Conservation (phyloP, 1,140 invertebrate genomes). For the Drosophila serrata region DNA sequence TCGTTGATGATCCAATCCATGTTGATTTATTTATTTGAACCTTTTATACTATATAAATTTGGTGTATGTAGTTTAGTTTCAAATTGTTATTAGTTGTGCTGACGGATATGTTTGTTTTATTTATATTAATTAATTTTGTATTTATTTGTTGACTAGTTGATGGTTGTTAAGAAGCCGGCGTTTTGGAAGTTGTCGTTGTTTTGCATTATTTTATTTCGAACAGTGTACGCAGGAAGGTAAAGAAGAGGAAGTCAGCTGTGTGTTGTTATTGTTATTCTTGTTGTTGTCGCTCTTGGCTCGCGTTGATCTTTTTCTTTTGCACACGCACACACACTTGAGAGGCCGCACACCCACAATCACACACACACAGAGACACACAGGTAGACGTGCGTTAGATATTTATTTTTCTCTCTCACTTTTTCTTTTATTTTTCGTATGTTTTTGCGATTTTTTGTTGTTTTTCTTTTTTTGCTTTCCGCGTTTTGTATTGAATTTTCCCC, state of each 20-base stretch:
- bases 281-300: slow-evolving; percentile 31
- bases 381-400: slow-evolving; percentile 49
- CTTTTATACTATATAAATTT: slow-evolving; percentile 17
- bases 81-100: slow-evolving; percentile 8
- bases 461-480: slow-evolving; percentile 66
- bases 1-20: slow-evolving; percentile 91
- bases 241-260: slow-evolving; percentile 41
- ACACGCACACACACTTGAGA: slow-evolving; percentile 20
- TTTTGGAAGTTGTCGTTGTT: slow-evolving; percentile 26
- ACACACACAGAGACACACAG: slow-evolving; percentile 20
- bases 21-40: slow-evolving; percentile 20
- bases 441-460: slow-evolving; percentile 19
- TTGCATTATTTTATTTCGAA: slow-evolving; percentile 44
- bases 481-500: slow-evolving; percentile 79
- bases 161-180: slow-evolving; percentile 36
- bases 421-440: slow-evolving; percentile 17
- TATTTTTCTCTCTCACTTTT: slow-evolving; percentile 27
- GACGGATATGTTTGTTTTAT: slow-evolving; percentile 68
- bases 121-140: slow-evolving; percentile 13
- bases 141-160: slow-evolving; percentile 43
- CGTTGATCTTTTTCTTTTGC: slow-evolving; percentile 49
- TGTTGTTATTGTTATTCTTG: slow-evolving; percentile 38
- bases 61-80: background rate
- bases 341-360: slow-evolving; percentile 23
- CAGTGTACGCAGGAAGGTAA: slow-evolving; percentile 34